phyloP scores from a whole-genome alignment of 1,140 invertebrate species.

The Drosophila suzukii region DNA sequence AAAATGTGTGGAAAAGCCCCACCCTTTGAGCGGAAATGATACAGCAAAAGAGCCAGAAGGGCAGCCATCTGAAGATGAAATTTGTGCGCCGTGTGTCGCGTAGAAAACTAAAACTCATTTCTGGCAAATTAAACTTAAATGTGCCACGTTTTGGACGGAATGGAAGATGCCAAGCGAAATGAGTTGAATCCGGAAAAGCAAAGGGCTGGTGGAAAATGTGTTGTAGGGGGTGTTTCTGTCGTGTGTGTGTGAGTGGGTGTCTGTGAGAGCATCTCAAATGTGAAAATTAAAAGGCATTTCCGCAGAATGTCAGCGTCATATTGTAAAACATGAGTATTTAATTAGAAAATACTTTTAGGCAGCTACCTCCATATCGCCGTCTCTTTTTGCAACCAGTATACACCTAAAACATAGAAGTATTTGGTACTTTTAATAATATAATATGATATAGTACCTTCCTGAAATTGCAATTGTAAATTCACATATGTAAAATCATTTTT shows the following conservation, averaged over 20 bases:
- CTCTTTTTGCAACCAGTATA: not conserved
- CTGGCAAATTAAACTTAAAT: constrained; percentile 83
- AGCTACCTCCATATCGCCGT: constrained; percentile 11
- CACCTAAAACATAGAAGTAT: constrained; percentile 1
- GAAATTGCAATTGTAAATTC: too few species aligned
- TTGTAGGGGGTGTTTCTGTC: constrained; percentile 10
- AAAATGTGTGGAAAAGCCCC: constrained; percentile 1
- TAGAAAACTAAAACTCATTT: constrained; percentile 82
- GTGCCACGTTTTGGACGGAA: constrained; percentile 58
- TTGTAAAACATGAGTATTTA: constrained; percentile 84
- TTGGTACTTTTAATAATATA: too few species aligned
- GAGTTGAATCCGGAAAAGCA: constrained; percentile 47
- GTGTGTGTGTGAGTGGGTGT: constrained; percentile 7
- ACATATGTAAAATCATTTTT: too few species aligned
- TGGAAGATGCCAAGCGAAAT: constrained; percentile 60
- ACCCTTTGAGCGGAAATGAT: constrained; percentile 62
- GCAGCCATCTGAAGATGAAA: constrained; percentile 65
- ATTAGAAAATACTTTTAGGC: constrained; percentile 82
- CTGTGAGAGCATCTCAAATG: constrained; percentile 68
- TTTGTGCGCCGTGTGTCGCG: constrained; percentile 58
- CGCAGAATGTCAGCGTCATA: constrained; percentile 83
- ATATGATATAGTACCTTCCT: too few species aligned
- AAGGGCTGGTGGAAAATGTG: constrained; percentile 19
- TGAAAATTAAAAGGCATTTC: constrained; percentile 84
- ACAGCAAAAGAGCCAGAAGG: constrained; percentile 68